A percentile compares a stretch with the other conserved stretches of the same genome.
Conservation (phyloP, 37 sponge, comb jelly and placozoan species). For the Halisarca cf. caerulea region DNA sequence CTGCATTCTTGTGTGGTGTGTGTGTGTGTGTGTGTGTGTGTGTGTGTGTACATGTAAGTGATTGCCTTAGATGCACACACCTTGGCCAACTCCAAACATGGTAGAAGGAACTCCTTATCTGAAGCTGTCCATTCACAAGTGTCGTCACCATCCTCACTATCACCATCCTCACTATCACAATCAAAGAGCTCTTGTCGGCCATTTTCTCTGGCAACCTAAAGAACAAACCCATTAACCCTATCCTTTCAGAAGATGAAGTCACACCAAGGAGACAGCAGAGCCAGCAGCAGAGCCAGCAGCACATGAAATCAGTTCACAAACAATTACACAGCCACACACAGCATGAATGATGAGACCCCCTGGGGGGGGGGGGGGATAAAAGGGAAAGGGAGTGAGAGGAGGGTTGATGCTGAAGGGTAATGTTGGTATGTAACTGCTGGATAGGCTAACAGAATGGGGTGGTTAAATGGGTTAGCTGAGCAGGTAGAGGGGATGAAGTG, state of each 20-base stretch:
- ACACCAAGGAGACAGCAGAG: no score
- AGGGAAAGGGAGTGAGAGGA: no score
- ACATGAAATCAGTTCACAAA: no score
- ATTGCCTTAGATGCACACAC: no score
- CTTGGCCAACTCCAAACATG: background rate
- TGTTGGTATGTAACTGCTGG: no score
- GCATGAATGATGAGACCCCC: no score
- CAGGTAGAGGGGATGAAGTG: no score
- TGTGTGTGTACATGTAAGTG: background rate
- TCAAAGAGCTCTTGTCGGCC: conserved; percentile 3
- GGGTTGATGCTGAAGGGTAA: no score
- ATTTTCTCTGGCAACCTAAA: conserved; percentile 1
- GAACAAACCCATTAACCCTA: background rate
- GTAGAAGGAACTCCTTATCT: background rate
- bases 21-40: conserved; percentile 19
- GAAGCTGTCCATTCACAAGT: background rate
- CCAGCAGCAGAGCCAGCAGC: background rate
- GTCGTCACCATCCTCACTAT: background rate
- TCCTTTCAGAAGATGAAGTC: background rate
- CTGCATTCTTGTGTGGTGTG: background rate
- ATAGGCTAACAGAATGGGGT: no score
- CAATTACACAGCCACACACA: no score
- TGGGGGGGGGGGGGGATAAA: no score
- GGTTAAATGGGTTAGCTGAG: no score
- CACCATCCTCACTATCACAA: background rate